Evolutionary conservation across 53 echinoderm and acorn worm genomes (phyloP).

Genomic region (Antedon mediterranea): DNA sequence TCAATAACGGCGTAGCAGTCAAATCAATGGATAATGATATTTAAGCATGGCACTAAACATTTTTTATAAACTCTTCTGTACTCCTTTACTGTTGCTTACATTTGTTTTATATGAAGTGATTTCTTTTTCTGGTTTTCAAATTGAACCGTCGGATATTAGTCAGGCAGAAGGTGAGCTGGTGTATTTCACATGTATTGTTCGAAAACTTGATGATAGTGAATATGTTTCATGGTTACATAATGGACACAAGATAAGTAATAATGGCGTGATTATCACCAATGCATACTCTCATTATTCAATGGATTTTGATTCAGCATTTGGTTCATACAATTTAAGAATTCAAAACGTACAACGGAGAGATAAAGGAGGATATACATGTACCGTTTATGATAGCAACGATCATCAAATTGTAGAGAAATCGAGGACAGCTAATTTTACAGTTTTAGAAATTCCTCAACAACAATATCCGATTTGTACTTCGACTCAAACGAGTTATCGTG

Average conservation of each 20-base stretch:
- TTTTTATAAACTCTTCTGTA: too few relatives aligned
- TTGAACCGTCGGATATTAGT: background rate
- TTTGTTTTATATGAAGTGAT: background rate
- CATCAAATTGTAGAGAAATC: background rate
- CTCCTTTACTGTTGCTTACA: background rate
- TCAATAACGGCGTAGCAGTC: too few relatives aligned
- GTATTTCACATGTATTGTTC: background rate
- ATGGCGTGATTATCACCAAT: background rate
- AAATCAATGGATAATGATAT: background rate
- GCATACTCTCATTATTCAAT: background rate
- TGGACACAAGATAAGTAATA: background rate
- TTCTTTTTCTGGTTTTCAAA: background rate
- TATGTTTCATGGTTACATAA: background rate
- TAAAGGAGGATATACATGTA: background rate
- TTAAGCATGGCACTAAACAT: background rate
- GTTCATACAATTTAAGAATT: background rate
- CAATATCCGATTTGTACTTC: background rate
- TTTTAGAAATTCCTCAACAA: background rate
- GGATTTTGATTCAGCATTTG: background rate
- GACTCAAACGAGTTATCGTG: background rate
- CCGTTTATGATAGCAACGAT: background rate
- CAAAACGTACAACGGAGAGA: background rate
- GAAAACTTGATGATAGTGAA: background rate
- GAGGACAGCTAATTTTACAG: background rate
- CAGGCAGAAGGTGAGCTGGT: background rate